Evolutionary conservation across 2,113 vertebrate genomes (phyloP).

Genomic region (Crotalus helleri): DNA sequence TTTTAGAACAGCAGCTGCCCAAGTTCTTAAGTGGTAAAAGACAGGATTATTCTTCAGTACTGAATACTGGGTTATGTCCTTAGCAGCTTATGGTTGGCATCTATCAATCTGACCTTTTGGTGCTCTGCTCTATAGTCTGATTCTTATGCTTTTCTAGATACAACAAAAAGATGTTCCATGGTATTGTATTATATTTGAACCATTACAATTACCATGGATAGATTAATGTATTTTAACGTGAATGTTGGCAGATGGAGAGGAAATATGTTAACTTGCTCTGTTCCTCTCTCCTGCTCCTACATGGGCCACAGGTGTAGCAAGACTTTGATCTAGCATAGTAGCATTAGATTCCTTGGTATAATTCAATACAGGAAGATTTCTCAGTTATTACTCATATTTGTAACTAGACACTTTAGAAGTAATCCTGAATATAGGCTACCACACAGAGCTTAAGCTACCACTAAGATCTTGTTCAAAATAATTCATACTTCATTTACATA

Average conservation of each 20-base stretch:
- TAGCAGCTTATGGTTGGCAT: not conserved
- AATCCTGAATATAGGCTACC: not conserved
- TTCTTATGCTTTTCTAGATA: slow-evolving; percentile 33
- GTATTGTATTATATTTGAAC: slow-evolving; percentile 11
- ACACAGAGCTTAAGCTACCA: not conserved
- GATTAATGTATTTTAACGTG: not conserved
- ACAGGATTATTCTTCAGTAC: not conserved
- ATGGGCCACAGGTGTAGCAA: not conserved
- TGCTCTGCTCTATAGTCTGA: not conserved
- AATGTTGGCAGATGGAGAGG: not conserved
- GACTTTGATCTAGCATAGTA: no score
- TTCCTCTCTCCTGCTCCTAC: not conserved
- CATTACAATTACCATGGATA: not conserved
- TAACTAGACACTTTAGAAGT: not conserved
- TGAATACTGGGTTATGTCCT: not conserved
- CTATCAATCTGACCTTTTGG: not conserved
- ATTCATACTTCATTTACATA: not conserved
- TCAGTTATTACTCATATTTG: not conserved
- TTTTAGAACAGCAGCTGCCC: not conserved
- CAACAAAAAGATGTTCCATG: slow-evolving; percentile 24
- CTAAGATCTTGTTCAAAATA: not conserved
- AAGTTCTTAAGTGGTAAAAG: not conserved
- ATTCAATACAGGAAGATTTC: not conserved
- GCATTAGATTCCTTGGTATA: not conserved
- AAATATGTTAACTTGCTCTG: not conserved